phyloP scores from a whole-genome alignment of 2,113 vertebrate genomes.

The Ornithorhynchus anatinus region DNA sequence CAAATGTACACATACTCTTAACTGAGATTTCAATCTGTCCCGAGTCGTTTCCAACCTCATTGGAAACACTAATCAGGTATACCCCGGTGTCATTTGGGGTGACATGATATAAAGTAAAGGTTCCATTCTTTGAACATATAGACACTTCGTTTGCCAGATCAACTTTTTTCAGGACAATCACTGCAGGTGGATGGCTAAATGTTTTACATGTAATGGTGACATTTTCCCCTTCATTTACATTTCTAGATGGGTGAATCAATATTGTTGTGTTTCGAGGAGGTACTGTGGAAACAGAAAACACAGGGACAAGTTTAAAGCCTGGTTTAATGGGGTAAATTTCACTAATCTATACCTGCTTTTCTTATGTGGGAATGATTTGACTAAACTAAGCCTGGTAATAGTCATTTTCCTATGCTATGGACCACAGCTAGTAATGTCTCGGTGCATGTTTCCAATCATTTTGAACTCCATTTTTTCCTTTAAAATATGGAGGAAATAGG shows the following conservation, averaged over 20 bases:
- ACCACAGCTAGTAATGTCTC: neutral
- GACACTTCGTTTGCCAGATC: conserved; percentile 30
- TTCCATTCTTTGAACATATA: conserved; percentile 29
- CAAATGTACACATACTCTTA: conserved; percentile 18
- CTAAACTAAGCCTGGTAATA: neutral
- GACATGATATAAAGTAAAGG: conserved; percentile 25
- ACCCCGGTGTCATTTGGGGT: conserved; percentile 29
- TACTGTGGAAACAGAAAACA: conserved; percentile 44
- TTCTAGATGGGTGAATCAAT: conserved; percentile 40
- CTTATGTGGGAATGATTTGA: neutral
- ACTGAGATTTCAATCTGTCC: conserved; percentile 28
- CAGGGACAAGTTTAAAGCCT: neutral
- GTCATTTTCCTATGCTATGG: neutral
- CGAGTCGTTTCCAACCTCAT: conserved; percentile 25
- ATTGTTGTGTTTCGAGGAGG: conserved; percentile 32
- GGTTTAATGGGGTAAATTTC: neutral
- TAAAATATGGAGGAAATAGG: too few species aligned
- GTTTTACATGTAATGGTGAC: conserved; percentile 30
- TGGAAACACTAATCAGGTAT: conserved; percentile 20
- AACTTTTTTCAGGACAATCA: conserved; percentile 44
- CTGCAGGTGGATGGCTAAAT: conserved; percentile 33
- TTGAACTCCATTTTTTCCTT: too few species aligned
- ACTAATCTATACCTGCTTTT: neutral
- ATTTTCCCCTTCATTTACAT: conserved; percentile 49
- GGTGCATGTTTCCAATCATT: too few species aligned